Evolutionary conservation across 1,140 invertebrate genomes (phyloP), one percentile per base, ranked within the genome.

Genomic region (Lepidotrigona ventralis): DNA sequence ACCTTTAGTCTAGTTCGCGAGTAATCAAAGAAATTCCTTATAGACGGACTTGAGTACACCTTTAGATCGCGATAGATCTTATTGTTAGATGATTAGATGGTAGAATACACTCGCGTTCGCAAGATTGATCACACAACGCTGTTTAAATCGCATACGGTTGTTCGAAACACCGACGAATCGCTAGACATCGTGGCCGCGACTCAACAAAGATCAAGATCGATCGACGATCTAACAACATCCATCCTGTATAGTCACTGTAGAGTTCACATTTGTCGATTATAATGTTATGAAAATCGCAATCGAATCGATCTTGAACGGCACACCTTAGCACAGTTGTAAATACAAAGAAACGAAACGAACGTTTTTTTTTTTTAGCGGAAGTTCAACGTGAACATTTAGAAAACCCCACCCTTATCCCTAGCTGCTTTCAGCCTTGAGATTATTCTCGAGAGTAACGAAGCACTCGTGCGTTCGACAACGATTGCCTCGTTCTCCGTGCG

Each of bases 391-490:
- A 75, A 81, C 66, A 56, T 81, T 60, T 89, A 88, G 86, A 89
- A 68, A 68, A 78, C 75, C 88, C 88, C 81, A 90, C 88, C 86
- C 77, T 88, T 89, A 39, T 91, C 92, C 91, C 91, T 93, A 92
- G 91, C 92, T 92, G 92, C 92, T 93, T 92, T 91, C 91, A 85
- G 73, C 88, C 83, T 84, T 86, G 83, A 86, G 87, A 86, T 78
- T 70, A 73, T 39, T 80, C 78, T 70, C 54, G n/a, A 70, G 87
- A 80, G 81, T 29, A 86, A 88, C 87, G 87, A 86, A 78, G 84
- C 81, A 85, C 53, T 85, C 87, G 74, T 33, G 54, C 15, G 51
- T 26, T 29, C 58, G 51, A n/a, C 54, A 1, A 26, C 79, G 86
- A 86, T 70, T 89, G 84, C 78, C 77, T 88, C 87, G 87, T 88